Evolutionary conservation across 2,797 vertebrate species (phyloP).

Genomic region (Jordanella pulchra): DNA sequence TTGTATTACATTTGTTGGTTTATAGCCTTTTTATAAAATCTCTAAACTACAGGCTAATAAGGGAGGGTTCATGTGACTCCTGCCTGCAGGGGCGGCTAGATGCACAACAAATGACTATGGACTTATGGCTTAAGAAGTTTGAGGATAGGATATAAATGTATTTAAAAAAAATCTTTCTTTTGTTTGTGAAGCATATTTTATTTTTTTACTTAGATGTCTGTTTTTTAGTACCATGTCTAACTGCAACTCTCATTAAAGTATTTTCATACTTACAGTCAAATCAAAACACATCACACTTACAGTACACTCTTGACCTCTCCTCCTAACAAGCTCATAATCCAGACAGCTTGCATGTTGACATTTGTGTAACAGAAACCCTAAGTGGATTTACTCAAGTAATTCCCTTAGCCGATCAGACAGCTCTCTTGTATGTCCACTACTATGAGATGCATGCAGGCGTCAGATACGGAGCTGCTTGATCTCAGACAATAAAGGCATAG

Average conservation of each 20-base stretch:
- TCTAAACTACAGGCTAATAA: too few relatives aligned
- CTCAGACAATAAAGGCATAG: background rate
- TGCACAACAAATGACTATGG: too few relatives aligned
- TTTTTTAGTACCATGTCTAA: background rate
- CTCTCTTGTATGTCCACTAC: constrained; percentile 27
- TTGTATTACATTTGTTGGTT: too few relatives aligned
- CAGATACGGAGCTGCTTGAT: constrained; percentile 34
- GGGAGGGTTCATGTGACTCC: too few relatives aligned
- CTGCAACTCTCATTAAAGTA: background rate
- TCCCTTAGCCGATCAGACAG: constrained; percentile 61
- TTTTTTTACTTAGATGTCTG: too few relatives aligned
- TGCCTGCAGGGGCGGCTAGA: too few relatives aligned
- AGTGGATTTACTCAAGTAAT: constrained; percentile 65
- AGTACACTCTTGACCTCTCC: constrained; percentile 22
- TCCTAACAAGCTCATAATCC: constrained; percentile 49
- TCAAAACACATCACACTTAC: constrained; percentile 33
- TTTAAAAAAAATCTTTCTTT: too few relatives aligned
- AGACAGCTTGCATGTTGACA: constrained; percentile 39
- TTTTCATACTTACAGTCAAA: constrained; percentile 18
- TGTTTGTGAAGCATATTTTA: too few relatives aligned
- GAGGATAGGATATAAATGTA: too few relatives aligned
- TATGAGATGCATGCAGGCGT: constrained; percentile 30
- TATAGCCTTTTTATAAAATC: too few relatives aligned
- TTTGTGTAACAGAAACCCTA: constrained; percentile 39
- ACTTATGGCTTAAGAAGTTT: too few relatives aligned